phyloP scores from a whole-genome alignment of 2,797 vertebrate species.

The Perodicticus potto region DNA sequence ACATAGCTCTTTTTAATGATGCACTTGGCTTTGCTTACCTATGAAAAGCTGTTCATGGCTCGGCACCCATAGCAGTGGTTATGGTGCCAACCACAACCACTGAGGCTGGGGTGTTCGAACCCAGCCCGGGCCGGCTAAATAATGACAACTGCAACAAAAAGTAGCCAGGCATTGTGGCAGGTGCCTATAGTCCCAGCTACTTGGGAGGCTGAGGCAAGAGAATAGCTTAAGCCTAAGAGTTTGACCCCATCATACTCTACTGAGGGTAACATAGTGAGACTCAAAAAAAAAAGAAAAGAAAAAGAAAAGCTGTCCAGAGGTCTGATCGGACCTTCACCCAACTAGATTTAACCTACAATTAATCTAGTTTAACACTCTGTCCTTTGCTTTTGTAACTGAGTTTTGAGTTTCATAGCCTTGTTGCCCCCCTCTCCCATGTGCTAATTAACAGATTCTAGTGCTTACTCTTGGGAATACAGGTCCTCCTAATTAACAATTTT shows the following conservation, averaged over 20 bases:
- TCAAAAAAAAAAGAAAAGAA: too few species aligned
- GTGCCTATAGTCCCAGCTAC: too few species aligned
- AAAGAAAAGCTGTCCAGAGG: not conserved
- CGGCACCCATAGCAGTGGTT: too few species aligned
- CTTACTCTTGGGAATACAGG: constrained; percentile 21
- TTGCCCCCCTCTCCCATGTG: not conserved
- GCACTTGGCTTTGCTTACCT: constrained; percentile 18
- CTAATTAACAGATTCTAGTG: constrained; percentile 30
- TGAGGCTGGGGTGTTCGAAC: too few species aligned
- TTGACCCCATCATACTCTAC: too few species aligned
- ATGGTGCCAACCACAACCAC: too few species aligned
- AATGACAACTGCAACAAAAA: too few species aligned
- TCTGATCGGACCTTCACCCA: not conserved
- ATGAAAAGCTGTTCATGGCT: not conserved
- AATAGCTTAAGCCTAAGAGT: too few species aligned
- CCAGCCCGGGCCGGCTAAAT: too few species aligned
- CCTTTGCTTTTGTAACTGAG: constrained; percentile 8
- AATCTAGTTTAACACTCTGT: not conserved
- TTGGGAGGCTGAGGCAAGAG: too few species aligned
- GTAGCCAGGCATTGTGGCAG: too few species aligned
- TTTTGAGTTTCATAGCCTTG: not conserved
- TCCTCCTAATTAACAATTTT: not conserved
- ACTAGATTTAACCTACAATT: not conserved
- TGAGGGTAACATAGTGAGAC: too few species aligned
- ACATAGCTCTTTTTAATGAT: constrained; percentile 19